Percentiles rank a stretch among this genome's conserved stretches.
Evolutionary conservation across 1,140 invertebrate genomes (phyloP).

Genomic region (Lepidurus arcticus): DNA sequence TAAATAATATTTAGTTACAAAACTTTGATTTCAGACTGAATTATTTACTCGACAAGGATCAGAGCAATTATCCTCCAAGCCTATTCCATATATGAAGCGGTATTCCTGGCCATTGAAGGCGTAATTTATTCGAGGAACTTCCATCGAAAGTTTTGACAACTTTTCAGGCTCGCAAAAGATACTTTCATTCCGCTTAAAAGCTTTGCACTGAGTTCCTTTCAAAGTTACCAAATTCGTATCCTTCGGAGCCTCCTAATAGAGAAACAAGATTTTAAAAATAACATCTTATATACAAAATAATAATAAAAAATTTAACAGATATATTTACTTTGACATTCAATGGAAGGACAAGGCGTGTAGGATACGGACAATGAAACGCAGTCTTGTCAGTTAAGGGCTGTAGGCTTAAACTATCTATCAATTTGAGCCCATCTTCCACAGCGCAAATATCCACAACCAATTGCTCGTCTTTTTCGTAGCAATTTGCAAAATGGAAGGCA

Average conservation of each 20-base stretch:
- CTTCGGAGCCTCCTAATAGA: not conserved
- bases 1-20: constrained; percentile 28
- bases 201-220: constrained; percentile 19
- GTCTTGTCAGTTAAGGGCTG: constrained; percentile 1
- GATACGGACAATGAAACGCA: constrained; percentile 11
- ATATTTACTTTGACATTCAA: constrained; percentile 7
- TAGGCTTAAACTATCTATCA: not conserved
- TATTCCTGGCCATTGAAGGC: constrained; percentile 44
- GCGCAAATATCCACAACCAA: constrained; percentile 45
- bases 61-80: not conserved
- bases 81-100: constrained; percentile 42
- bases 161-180: constrained; percentile 34
- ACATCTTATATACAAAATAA: not conserved
- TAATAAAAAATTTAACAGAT: not conserved
- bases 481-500: constrained; percentile 53
- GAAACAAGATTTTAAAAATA: not conserved
- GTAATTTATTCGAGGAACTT: constrained; percentile 47
- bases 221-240: constrained; percentile 26
- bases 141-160: constrained; percentile 36
- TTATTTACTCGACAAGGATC: constrained; percentile 22
- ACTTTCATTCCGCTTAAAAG: constrained; percentile 21
- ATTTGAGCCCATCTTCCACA: constrained; percentile 34
- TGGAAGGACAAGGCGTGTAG: constrained; percentile 29
- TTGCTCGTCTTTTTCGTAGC: constrained; percentile 51
- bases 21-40: constrained; percentile 24